A percentile compares a stretch with the other conserved stretches of the same genome.
phyloP scores from a whole-genome alignment of 2,113 vertebrate genomes.

The Xenopus borealis region DNA sequence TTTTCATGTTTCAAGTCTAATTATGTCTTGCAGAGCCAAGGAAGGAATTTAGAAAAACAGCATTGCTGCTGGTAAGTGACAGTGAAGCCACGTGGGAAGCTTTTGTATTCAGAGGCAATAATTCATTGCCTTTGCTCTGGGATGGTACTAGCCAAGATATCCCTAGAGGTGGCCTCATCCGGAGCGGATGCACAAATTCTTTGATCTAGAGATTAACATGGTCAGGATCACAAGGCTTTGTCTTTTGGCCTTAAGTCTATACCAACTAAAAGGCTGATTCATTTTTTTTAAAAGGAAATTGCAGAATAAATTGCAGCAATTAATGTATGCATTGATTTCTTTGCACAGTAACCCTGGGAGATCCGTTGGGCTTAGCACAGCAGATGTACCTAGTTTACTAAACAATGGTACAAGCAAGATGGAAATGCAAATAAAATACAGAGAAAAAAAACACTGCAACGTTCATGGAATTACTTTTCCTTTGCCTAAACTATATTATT shows the following conservation, averaged over 20 bases:
- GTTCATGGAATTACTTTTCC: too few species aligned
- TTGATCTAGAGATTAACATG: conserved; percentile 89
- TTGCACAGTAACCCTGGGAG: conserved; percentile 81
- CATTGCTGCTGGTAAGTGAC: conserved; percentile 68
- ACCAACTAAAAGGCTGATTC: conserved; percentile 81
- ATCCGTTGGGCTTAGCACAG: conserved; percentile 91
- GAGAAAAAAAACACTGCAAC: too few species aligned
- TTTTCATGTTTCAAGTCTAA: conserved; percentile 64
- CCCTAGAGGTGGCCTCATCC: conserved; percentile 76
- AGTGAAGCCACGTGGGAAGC: conserved; percentile 76
- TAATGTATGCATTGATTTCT: conserved; percentile 93
- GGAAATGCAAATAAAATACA: too few species aligned
- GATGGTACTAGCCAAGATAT: conserved; percentile 80
- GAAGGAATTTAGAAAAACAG: conserved; percentile 65
- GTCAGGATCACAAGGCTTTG: conserved; percentile 79
- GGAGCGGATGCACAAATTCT: conserved; percentile 70
- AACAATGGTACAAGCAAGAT: conserved; percentile 50
- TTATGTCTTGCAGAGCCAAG: conserved; percentile 67
- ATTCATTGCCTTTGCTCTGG: conserved; percentile 78
- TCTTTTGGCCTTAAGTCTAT: conserved; percentile 81
- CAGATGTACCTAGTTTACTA: conserved; percentile 67
- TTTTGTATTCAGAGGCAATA: conserved; percentile 92
- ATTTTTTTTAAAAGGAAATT: conserved; percentile 77
- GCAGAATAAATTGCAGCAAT: conserved; percentile 92
- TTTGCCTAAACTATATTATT: too few species aligned